Evolutionary conservation across 2,797 vertebrate species (phyloP).

Genomic region (Pteropus rufus): DNA sequence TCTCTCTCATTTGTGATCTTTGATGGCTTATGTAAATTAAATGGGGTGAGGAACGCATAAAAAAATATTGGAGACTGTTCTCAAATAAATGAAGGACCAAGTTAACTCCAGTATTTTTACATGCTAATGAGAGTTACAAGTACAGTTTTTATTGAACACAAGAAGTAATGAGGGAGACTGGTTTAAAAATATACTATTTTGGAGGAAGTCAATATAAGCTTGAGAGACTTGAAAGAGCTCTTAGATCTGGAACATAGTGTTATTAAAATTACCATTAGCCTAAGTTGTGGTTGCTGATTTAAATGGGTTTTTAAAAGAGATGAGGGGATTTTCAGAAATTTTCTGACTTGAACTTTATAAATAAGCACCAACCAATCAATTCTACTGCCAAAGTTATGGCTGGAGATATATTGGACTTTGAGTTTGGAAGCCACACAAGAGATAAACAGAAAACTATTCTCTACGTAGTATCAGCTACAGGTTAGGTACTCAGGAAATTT

Average conservation of each 20-base stretch:
- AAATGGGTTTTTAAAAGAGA: background rate
- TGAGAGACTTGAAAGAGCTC: background rate
- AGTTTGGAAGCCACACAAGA: background rate
- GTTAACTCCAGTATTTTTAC: background rate
- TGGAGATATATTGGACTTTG: background rate
- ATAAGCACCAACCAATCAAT: background rate
- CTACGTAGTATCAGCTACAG: background rate
- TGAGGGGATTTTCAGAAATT: background rate
- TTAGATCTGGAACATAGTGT: background rate
- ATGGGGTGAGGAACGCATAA: background rate
- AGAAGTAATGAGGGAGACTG: background rate
- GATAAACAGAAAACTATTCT: background rate
- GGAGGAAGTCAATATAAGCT: background rate
- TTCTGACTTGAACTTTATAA: background rate
- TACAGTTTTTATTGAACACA: background rate
- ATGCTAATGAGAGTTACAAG: background rate
- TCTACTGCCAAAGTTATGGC: background rate
- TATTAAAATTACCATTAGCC: background rate
- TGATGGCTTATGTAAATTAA: background rate
- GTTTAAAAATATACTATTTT: background rate
- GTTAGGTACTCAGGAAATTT: background rate
- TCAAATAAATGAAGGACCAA: background rate
- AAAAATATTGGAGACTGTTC: background rate
- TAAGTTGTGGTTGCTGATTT: background rate
- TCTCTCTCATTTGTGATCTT: conserved; percentile 7